These are phyloP conservation scores for Salvelinus namaycush DNA, from an alignment of 2,113 vertebrate genomes.

Conservation along the genomic window DNA sequence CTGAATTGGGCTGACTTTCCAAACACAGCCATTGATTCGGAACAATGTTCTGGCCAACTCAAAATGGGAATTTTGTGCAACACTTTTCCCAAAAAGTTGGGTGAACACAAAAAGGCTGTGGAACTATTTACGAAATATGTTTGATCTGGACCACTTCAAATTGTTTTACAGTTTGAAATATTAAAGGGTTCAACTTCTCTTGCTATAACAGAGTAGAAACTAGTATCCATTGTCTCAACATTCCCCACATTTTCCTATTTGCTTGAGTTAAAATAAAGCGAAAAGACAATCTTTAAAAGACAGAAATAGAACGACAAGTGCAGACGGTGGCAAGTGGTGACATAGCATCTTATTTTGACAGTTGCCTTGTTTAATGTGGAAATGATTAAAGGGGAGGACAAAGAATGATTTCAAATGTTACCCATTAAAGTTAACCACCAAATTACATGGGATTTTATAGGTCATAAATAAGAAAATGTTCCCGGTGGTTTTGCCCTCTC, in stretches of 20 bases:
- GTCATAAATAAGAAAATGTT: slow-evolving; percentile 71
- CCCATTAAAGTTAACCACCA: slow-evolving; percentile 73
- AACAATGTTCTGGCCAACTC: too few relatives aligned
- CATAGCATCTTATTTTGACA: slow-evolving; percentile 66
- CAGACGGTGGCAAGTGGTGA: slow-evolving; percentile 56
- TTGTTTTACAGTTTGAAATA: too few relatives aligned
- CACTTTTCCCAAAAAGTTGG: too few relatives aligned
- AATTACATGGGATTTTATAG: slow-evolving; percentile 74
- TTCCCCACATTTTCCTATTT: slow-evolving; percentile 36
- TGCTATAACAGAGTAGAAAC: neutral
- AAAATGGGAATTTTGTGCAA: too few relatives aligned
- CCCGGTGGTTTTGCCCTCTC: slow-evolving; percentile 58
- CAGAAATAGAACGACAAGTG: slow-evolving; percentile 44
- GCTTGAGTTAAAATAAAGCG: slow-evolving; percentile 22
- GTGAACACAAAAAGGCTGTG: too few relatives aligned
- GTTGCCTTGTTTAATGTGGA: slow-evolving; percentile 67
- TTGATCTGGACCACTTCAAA: too few relatives aligned
- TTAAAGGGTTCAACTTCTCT: too few relatives aligned
- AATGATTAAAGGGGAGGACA: slow-evolving; percentile 69
- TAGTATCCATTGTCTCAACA: slow-evolving; percentile 14
- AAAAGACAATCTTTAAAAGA: slow-evolving; percentile 1
- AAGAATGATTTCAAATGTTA: slow-evolving; percentile 72
- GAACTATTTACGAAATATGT: too few relatives aligned
- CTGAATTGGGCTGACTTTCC: too few relatives aligned
- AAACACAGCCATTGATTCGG: too few relatives aligned